These are phyloP conservation scores for Puntigrus tetrazona DNA, from an alignment of 2,113 vertebrate species.

Conservation along the genomic window DNA sequence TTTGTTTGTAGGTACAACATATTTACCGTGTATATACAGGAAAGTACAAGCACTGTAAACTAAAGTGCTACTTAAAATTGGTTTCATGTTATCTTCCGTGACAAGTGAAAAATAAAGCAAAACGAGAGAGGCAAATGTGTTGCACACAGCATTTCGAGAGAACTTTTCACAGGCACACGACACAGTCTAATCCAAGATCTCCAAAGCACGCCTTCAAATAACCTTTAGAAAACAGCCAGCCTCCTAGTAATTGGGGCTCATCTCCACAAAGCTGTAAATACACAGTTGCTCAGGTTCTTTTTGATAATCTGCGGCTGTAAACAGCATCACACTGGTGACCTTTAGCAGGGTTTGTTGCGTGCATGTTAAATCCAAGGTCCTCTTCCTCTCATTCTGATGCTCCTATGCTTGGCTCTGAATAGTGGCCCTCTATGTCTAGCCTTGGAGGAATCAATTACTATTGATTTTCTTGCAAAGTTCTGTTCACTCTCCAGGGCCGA, in stretches of 20 bases:
- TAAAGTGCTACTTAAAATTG: too few relatives aligned
- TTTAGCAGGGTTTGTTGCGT: slow-evolving; percentile 67
- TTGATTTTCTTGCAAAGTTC: slow-evolving; percentile 73
- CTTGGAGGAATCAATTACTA: slow-evolving; percentile 75
- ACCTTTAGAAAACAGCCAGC: slow-evolving; percentile 9
- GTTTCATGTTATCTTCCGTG: background rate
- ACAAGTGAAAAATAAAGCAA: slow-evolving; percentile 3
- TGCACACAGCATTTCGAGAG: background rate
- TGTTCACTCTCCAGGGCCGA: slow-evolving; percentile 69
- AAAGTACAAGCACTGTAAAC: too few relatives aligned
- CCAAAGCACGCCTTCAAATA: background rate
- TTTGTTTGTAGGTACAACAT: too few relatives aligned
- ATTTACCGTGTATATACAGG: too few relatives aligned
- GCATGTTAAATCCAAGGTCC: slow-evolving; percentile 65
- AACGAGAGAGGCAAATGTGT: background rate
- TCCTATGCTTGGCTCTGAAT: slow-evolving; percentile 72
- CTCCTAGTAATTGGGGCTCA: slow-evolving; percentile 7
- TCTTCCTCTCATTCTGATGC: slow-evolving; percentile 68
- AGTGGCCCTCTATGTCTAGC: slow-evolving; percentile 65
- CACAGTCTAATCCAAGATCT: background rate
- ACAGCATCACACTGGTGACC: slow-evolving; percentile 69
- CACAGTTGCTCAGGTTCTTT: slow-evolving; percentile 38
- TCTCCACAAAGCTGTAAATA: slow-evolving; percentile 43
- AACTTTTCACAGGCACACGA: background rate
- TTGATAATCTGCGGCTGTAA: slow-evolving; percentile 63